A percentile compares a stretch with the other conserved stretches of the same genome.
Conservation (phyloP, 37 sponge, comb jelly and placozoan genomes). For the Diacarnus erythraeanus region DNA sequence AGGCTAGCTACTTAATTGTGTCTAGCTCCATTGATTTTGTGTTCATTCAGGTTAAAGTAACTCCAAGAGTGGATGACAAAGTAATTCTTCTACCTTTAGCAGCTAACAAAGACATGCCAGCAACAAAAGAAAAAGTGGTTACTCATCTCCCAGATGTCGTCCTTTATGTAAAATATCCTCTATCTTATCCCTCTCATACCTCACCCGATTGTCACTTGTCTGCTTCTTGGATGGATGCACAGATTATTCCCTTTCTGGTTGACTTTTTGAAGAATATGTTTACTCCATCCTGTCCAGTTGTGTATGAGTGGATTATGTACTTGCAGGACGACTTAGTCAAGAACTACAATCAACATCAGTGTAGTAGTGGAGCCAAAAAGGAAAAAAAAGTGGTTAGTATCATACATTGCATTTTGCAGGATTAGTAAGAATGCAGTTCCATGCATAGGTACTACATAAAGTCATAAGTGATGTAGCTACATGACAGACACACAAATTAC, state of each 20-base stretch:
- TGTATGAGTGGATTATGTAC: conserved; percentile 62
- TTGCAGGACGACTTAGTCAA: conserved; percentile 42
- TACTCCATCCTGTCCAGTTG: conserved; percentile 54
- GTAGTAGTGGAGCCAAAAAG: not conserved
- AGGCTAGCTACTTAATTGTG: too few species aligned
- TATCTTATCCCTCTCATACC: conserved; percentile 49
- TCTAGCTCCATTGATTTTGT: not conserved
- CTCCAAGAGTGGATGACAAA: not conserved
- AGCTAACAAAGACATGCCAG: not conserved
- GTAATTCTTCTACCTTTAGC: not conserved
- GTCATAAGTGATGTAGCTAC: too few species aligned
- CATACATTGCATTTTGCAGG: too few species aligned
- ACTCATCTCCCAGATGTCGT: conserved; percentile 51
- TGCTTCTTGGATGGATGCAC: conserved; percentile 62
- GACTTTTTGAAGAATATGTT: conserved; percentile 32
- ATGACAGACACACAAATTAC: too few species aligned
- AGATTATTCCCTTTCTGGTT: not conserved
- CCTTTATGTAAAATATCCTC: conserved; percentile 56
- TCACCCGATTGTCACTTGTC: conserved; percentile 57
- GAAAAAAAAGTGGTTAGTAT: not conserved
- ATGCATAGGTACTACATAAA: too few species aligned
- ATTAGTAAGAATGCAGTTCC: too few species aligned
- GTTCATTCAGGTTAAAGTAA: conserved; percentile 23
- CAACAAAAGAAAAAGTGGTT: conserved; percentile 1
- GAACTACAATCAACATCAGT: conserved; percentile 21